phyloP scores from a whole-genome alignment of 2,888 invertebrate genomes.

The Metopia argyrocephala region DNA sequence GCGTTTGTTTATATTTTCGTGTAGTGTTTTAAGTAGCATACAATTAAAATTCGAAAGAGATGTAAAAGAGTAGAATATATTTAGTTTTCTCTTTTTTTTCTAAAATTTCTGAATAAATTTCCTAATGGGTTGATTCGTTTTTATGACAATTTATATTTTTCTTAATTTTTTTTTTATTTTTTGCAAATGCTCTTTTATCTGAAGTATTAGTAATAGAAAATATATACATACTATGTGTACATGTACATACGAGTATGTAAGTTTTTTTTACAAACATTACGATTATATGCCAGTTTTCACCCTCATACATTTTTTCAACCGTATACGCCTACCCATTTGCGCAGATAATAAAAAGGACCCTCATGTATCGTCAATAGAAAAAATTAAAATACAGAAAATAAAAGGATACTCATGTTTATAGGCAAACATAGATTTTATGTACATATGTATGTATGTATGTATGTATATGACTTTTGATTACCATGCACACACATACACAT shows the following conservation, averaged over 20 bases:
- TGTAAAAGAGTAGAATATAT: too few relatives aligned
- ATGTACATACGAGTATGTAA: too few relatives aligned
- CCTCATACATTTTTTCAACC: background rate
- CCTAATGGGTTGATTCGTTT: constrained; percentile 3
- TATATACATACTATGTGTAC: too few relatives aligned
- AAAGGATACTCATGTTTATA: background rate
- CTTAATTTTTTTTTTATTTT: too few relatives aligned
- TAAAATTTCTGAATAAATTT: background rate
- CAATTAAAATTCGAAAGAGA: background rate
- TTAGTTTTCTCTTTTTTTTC: background rate
- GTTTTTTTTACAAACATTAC: background rate
- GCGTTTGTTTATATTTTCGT: too few relatives aligned
- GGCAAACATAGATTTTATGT: background rate
- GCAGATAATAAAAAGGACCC: background rate
- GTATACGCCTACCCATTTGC: background rate
- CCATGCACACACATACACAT: background rate
- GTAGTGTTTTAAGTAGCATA: background rate
- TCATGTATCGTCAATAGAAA: background rate
- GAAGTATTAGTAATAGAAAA: constrained; percentile 25
- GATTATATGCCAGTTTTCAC: background rate
- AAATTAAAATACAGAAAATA: background rate
- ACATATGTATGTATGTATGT: background rate
- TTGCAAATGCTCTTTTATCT: constrained; percentile 12
- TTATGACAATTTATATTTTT: background rate
- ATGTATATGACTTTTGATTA: background rate